phyloP scores from a whole-genome alignment of 2,797 vertebrate genomes.

The Helicolenus hilgendorfi region DNA sequence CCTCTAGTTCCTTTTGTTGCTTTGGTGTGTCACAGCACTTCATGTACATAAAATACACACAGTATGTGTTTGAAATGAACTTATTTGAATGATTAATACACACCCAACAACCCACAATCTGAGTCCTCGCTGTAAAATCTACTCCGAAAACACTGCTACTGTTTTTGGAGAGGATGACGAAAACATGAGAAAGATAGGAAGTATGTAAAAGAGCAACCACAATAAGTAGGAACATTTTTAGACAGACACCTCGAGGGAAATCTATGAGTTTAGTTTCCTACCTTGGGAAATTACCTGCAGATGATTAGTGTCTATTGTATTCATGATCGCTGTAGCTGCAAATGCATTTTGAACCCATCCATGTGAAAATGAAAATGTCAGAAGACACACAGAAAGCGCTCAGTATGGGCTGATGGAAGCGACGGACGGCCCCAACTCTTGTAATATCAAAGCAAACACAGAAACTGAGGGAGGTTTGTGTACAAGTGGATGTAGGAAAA shows the following conservation, averaged over 20 bases:
- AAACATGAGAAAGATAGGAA: conserved; percentile 56
- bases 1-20: background rate
- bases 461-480: conserved; percentile 46
- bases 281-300: conserved; percentile 70
- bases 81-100: conserved; percentile 5
- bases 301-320: conserved; percentile 67
- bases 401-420: conserved; percentile 30
- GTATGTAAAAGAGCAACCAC: conserved; percentile 44
- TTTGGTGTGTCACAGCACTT: background rate
- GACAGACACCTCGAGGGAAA: conserved; percentile 55
- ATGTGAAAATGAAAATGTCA: conserved; percentile 50
- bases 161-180: conserved; percentile 43
- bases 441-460: conserved; percentile 66
- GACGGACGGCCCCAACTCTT: conserved; percentile 30
- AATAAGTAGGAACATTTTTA: conserved; percentile 39
- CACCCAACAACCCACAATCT: background rate
- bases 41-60: background rate
- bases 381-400: conserved; percentile 13
- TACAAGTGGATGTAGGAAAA: conserved; percentile 46
- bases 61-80: background rate
- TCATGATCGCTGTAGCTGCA: conserved; percentile 30
- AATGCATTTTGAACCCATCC: conserved; percentile 20
- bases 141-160: background rate
- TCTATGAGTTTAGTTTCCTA: conserved; percentile 43
- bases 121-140: background rate